These are phyloP conservation scores for Malacoraja senta DNA, from an alignment of 2,797 vertebrate species.

Conservation along the genomic window DNA sequence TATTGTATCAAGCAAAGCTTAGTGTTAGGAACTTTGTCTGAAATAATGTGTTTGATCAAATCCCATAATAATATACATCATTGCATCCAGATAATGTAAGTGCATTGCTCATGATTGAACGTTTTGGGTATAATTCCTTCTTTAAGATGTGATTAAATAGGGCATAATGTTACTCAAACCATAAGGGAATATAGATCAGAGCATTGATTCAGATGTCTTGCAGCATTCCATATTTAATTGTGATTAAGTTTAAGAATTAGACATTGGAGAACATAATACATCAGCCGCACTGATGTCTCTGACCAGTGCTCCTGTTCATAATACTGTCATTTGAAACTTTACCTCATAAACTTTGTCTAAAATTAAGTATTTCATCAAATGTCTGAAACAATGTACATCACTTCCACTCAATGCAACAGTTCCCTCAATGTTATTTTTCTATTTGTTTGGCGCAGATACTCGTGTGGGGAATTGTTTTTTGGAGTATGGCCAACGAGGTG, in stretches of 20 bases:
- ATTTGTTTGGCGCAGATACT: constrained; percentile 55
- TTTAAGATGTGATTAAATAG: neutral
- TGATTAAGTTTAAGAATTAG: neutral
- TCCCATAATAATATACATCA: too few species aligned
- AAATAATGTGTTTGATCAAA: too few species aligned
- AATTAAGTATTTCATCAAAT: neutral
- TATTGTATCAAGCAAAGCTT: too few species aligned
- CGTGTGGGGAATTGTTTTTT: constrained; percentile 70
- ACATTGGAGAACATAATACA: neutral
- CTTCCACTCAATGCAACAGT: neutral
- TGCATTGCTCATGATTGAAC: neutral
- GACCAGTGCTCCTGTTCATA: neutral
- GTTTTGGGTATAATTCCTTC: neutral
- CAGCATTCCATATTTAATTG: neutral
- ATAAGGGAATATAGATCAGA: neutral
- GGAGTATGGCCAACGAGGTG: constrained; percentile 60
- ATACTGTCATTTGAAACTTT: neutral
- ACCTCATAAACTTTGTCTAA: neutral
- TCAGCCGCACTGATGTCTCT: neutral
- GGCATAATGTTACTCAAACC: neutral
- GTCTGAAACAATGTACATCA: neutral
- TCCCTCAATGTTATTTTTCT: constrained; percentile 20
- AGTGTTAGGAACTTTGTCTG: too few species aligned
- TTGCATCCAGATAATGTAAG: too few species aligned
- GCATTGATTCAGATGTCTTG: neutral